Evolutionary conservation across 37 sponge, comb jelly and placozoan species (phyloP), one percentile per base, ranked within the genome.

Genomic region (Beroe forskalii): DNA sequence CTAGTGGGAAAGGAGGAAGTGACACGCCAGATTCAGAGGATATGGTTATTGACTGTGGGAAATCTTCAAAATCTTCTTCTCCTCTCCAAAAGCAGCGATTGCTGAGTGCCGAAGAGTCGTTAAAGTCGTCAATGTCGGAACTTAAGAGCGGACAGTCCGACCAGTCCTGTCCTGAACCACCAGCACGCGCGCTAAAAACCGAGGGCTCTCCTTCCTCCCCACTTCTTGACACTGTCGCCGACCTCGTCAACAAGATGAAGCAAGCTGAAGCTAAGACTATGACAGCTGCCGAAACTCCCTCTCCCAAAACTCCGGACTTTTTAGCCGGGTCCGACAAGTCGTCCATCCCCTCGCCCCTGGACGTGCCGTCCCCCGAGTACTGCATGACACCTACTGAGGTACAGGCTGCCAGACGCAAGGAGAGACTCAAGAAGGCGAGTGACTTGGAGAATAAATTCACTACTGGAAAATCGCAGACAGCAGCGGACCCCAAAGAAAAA

Each of bases 281-380:
- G n/a, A n/a, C n/a, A n/a, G n/a, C 3, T 32, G 38, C 19, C 8
- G 35, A 80, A 28, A 41, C 55, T 23, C 86, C 86, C 40, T 80
- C 86, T 44, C 86, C 43, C 37, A 80, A 43, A 80, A 80, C 86
- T 28, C 86, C 86, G 20, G 55, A 80, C 8, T 80, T 80, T 27
- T 23, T 80, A 33, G 66, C 66, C 4, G 55, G 12, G 6, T 6
- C 55, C 6, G 55, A 48, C 6, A 64, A 8, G 25, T 22, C 30
- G 17, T 42, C 76, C 76, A 69, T 69, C 72, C 27, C 38, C 12
- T 69, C 35, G 32, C 72, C 72, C 1, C 38, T 27, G 3, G 66
- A 27, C 4, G 4, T 63, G 4, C 30, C 66, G 28, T 27, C 76
- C 76, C 76, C 76, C 1, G 76, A 72, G 40, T 72, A 72, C 76